Evolutionary conservation across 2,797 vertebrate species (phyloP).

Genomic region (Xerus rutilus): DNA sequence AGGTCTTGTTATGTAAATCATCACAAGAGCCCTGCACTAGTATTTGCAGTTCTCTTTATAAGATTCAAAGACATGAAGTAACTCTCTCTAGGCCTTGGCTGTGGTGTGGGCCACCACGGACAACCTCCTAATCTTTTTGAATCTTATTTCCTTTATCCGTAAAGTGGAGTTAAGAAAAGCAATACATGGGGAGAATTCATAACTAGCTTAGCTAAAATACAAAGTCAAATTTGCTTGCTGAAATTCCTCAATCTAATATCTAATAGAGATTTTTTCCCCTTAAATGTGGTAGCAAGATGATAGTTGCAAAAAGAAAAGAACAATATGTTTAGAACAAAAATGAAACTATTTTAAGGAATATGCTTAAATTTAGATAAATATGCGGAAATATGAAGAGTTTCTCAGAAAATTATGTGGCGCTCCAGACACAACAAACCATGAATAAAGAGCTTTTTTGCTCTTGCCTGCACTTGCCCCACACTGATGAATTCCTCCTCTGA

Average conservation of each 20-base stretch:
- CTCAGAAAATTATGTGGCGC: not conserved
- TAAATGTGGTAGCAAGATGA: conserved; percentile 20
- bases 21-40: not conserved
- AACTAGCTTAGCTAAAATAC: not conserved
- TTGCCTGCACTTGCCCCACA: not conserved
- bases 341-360: conserved; percentile 13
- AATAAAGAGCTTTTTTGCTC: not conserved
- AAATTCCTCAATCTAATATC: not conserved
- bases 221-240: not conserved
- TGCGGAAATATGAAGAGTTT: not conserved
- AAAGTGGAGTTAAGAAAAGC: not conserved
- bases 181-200: not conserved
- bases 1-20: not conserved
- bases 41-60: not conserved
- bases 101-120: not conserved
- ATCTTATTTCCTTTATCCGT: not conserved
- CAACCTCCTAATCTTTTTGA: not conserved
- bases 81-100: not conserved
- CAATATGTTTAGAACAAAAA: not conserved
- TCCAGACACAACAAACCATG: not conserved
- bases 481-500: not conserved
- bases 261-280: not conserved
- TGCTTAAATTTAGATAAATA: not conserved
- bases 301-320: not conserved
- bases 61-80: not conserved